Conservation (phyloP, 2,113 vertebrate species). For the Potamarius usumacintae region DNA sequence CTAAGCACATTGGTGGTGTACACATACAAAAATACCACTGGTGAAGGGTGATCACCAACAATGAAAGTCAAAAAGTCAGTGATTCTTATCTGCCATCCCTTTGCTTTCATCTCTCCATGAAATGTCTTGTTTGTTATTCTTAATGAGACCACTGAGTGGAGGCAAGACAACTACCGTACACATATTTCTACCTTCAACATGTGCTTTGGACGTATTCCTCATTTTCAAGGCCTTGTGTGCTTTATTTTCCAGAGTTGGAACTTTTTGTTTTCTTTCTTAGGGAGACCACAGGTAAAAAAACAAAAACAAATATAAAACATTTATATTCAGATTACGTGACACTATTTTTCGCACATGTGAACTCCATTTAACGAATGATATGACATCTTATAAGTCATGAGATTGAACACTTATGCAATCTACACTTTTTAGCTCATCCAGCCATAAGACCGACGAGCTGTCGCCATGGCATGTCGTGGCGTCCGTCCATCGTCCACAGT, state of each 20-base stretch:
- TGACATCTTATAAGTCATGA: not conserved
- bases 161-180: too few species aligned
- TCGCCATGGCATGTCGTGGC: too few species aligned
- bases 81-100: not conserved
- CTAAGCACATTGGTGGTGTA: not conserved
- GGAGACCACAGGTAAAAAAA: not conserved
- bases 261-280: not conserved
- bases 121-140: not conserved
- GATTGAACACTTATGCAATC: not conserved
- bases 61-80: conserved; percentile 12
- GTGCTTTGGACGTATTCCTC: not conserved
- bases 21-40: not conserved
- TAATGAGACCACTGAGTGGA: conserved; percentile 1
- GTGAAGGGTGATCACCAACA: not conserved
- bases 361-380: not conserved
- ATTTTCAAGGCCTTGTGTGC: not conserved
- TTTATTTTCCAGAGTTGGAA: not conserved
- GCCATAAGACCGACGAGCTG: too few species aligned
- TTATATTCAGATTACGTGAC: not conserved
- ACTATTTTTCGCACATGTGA: too few species aligned
- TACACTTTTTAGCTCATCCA: too few species aligned
- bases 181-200: not conserved
- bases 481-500: too few species aligned
- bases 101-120: not conserved
- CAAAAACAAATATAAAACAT: not conserved